Evolutionary conservation across 2,797 vertebrate genomes (phyloP), one percentile per base, ranked within the genome.

Genomic region (Melanotaenia pygmaea): DNA sequence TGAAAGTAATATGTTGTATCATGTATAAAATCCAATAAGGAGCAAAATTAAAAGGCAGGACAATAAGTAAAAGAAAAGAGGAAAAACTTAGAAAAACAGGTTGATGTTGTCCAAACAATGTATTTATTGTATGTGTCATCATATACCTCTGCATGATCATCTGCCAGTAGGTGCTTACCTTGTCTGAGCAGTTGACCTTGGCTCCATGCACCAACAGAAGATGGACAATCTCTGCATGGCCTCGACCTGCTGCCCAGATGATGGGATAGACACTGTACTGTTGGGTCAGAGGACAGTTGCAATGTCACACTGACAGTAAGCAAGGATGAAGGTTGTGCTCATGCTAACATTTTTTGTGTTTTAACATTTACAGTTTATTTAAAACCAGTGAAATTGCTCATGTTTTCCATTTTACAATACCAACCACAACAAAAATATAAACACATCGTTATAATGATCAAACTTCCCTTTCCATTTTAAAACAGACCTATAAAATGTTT

Each of bases 131-230:
- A 63, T 34, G 57, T 54, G 16, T 70, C 47, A 81, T 75, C 79
- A 72, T 79, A 81, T 71, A 28, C 26, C 62, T 67, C 60, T 50
- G 65, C 67, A 62, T 56, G 53, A 75, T 63, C 72, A 76, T 82
- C 61, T 73, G 67, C 77, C 69, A 68, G 75, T n/a, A 18, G 67
- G 56, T 59, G 74, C 90, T 86, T 89, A 99, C 98, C 96, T 99
- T 99, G 90, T 99, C 98, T 28, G 97, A 99, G 88, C 98, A 99
- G 94, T 99, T 99, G 92, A 98, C 97, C 90, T 99, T 99, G 74
- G 97, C 97, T 70, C 96, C 97, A 7, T 97, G 86, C 68, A 96
- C 94, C 76, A 99, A 91, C 62, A 99, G 88, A n/a, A 97, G 95
- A 79, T 95, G 94, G 45, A 99, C 97, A 74, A 99, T 97, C 77